These are phyloP conservation scores for Myripristis jacobus DNA, from an alignment of 2,797 vertebrate species.

Conservation along the genomic window DNA sequence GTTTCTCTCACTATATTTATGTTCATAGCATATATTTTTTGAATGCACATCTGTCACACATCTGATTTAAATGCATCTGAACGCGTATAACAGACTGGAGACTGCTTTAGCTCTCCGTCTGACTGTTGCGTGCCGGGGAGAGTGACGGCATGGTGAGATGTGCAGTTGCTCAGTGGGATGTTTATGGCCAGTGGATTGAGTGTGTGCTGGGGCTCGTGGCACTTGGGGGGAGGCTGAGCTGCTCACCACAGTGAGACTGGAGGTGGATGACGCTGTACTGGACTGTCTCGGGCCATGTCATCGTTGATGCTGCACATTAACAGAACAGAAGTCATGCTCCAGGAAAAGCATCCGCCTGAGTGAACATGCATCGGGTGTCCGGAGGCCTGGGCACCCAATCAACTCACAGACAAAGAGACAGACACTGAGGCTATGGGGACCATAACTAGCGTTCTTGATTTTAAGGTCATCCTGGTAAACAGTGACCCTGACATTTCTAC, in stretches of 20 bases:
- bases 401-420: conserved; percentile 43
- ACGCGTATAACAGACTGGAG: conserved; percentile 48
- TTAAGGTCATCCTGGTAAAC: conserved; percentile 50
- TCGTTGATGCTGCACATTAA: conserved; percentile 58
- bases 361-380: conserved; percentile 57
- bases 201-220: conserved; percentile 32
- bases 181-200: conserved; percentile 24
- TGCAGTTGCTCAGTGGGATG: conserved; percentile 46
- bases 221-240: conserved; percentile 29
- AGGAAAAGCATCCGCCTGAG: conserved; percentile 42
- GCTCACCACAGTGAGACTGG: conserved; percentile 35
- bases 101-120: conserved; percentile 43
- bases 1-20: conserved; percentile 50
- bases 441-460: conserved; percentile 10
- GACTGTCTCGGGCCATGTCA: conserved; percentile 51
- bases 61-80: conserved; percentile 72
- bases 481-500: conserved; percentile 34
- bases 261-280: conserved; percentile 38
- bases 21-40: conserved; percentile 48
- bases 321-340: conserved; percentile 52
- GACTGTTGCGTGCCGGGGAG: conserved; percentile 26
- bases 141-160: conserved; percentile 28
- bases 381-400: conserved; percentile 64
- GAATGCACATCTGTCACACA: conserved; percentile 58
- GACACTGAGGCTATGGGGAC: conserved; percentile 31